Base-by-base conservation (phyloP, 1,140 invertebrate genomes). In the Asbolus verrucosus region DNA sequence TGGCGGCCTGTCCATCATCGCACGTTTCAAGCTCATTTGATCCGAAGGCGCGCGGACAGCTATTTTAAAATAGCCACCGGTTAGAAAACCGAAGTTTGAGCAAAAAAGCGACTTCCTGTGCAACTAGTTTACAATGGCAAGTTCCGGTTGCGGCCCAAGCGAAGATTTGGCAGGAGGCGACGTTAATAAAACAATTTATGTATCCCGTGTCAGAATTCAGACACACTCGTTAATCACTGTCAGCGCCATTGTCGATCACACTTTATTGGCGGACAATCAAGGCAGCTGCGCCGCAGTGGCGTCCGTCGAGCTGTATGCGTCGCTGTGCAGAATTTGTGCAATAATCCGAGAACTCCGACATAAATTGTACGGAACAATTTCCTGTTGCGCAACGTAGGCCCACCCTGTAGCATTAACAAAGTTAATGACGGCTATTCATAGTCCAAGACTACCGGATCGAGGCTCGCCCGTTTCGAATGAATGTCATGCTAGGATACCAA, bases 341-440 rank as follows among this genome's bases (percentile, higher is more conserved):
- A 24, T 27, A 27, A n/a, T 54, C 18, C 18, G 16, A 50, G n/a
- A 9, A 50, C 43, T 54, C 19, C 18, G 46, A 54, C 46, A 54
- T 54, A 54, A 54, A 54, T 54, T 54, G 27, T 27, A 54, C 21
- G 46, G 21, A 54, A 54, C 46, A 54, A 54, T 54, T 54, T 54
- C 46, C 46, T 54, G 46, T 54, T 54, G 46, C 46, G 46, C 46
- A 54, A 54, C 21, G 46, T 27, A 27, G 46, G 46, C 46, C 46
- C 46, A 54, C 46, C 46, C 46, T 54, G 46, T 54, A 54, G 46
- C 46, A 54, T 54, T 54, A 31, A 54, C 46, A 54, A 54, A 54
- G 46, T 54, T 54, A 54, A 54, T 54, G 46, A 54, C 46, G 46
- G 46, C 46, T 54, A 54, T 54, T 54, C 46, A 54, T 54, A 54